These are phyloP conservation scores for Escarpia spicata DNA, from an alignment of 2,888 invertebrate genomes.

Conservation along the genomic window DNA sequence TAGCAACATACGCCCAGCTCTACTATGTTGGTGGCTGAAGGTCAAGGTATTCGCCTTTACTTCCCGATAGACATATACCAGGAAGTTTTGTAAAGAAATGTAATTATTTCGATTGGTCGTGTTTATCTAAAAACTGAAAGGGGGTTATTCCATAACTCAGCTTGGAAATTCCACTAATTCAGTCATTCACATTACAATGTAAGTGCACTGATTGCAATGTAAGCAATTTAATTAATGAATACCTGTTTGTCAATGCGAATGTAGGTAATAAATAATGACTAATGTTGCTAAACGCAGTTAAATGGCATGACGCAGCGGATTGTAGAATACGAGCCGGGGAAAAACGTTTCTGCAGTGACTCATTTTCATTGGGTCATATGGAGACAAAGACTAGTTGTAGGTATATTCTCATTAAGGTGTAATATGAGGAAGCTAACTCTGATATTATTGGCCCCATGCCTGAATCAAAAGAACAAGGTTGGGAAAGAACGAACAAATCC, in stretches of 20 bases:
- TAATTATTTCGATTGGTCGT: background rate
- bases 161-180: background rate
- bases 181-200: background rate
- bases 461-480: too few species aligned
- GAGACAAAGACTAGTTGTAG: too few species aligned
- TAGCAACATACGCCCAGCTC: background rate
- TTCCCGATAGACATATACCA: background rate
- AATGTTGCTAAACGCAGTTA: too few species aligned
- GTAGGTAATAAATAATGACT: background rate
- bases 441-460: too few species aligned
- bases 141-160: too few species aligned
- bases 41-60: background rate
- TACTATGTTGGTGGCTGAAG: background rate
- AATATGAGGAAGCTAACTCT: too few species aligned
- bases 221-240: background rate
- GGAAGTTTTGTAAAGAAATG: background rate
- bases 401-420: too few species aligned
- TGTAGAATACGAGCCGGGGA: too few species aligned
- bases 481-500: too few species aligned
- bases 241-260: background rate
- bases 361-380: too few species aligned
- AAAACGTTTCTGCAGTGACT: too few species aligned
- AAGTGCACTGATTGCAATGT: background rate
- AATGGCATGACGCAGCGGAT: too few species aligned
- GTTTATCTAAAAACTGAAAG: background rate